Conservation (phyloP, 2,888 invertebrate genomes). For the Rhagonycha lutea region DNA sequence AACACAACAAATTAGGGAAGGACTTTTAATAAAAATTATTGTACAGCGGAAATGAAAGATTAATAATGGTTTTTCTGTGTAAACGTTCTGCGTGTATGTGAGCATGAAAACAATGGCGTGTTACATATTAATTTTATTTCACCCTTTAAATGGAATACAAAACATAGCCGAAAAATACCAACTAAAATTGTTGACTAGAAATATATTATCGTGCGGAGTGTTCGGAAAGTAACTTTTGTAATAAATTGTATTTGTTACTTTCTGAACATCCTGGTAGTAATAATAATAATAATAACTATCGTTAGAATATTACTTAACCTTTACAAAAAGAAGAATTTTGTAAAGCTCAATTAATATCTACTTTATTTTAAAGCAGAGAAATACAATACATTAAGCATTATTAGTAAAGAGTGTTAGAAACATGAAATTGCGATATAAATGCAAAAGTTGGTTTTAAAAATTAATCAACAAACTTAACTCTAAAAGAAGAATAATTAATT, state of each 20-base stretch:
- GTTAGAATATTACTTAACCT: constrained; percentile 16
- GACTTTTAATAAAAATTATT: not conserved
- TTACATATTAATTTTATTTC: constrained; percentile 46
- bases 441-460: constrained; percentile 22
- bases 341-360: constrained; percentile 19
- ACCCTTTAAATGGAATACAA: constrained; percentile 47
- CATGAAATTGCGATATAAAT: constrained; percentile 25
- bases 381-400: constrained; percentile 30
- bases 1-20: not conserved
- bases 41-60: too few relatives aligned
- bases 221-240: not conserved
- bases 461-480: constrained; percentile 22
- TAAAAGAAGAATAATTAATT: not conserved
- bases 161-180: constrained; percentile 31
- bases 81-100: not conserved
- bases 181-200: constrained; percentile 36
- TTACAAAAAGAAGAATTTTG: constrained; percentile 8
- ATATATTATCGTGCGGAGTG: not conserved
- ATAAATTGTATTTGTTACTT: not conserved
- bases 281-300: constrained; percentile 20
- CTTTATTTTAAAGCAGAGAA: constrained; percentile 23
- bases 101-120: constrained; percentile 30
- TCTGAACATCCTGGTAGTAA: not conserved
- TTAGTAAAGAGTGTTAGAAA: constrained; percentile 28
- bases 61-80: too few relatives aligned